Evolutionary conservation across 2,888 invertebrate species (phyloP).

Genomic region (Netelia fuscicornis): DNA sequence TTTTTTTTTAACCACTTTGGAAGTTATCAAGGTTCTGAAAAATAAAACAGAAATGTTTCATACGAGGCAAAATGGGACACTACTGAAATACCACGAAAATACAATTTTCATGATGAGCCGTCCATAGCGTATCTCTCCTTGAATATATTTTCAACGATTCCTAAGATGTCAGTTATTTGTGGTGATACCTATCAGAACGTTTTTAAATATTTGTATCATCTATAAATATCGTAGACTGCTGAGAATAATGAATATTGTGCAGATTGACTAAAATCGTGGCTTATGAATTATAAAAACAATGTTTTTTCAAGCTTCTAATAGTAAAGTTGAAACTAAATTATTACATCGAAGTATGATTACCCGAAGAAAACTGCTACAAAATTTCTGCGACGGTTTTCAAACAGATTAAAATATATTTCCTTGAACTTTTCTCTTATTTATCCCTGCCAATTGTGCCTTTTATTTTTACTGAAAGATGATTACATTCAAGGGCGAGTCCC

Average conservation of each 20-base stretch:
- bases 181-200: neutral
- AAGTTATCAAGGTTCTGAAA: neutral
- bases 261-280: neutral
- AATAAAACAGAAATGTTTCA: too few relatives aligned
- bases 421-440: neutral
- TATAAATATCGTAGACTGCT: neutral
- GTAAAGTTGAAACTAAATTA: neutral
- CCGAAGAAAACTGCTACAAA: too few relatives aligned
- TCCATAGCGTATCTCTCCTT: neutral
- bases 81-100: neutral
- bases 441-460: neutral
- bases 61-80: neutral
- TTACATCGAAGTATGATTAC: neutral
- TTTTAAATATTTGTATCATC: neutral
- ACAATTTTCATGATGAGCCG: neutral
- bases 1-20: neutral
- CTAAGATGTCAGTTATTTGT: too few relatives aligned
- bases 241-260: neutral
- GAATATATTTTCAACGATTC: too few relatives aligned
- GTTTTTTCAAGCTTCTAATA: neutral
- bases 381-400: too few relatives aligned
- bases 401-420: too few relatives aligned
- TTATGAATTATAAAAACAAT: neutral
- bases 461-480: neutral
- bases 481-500: neutral